Percentiles rank a stretch among this genome's conserved stretches.
Evolutionary conservation across 2,797 vertebrate species (phyloP).

Genomic region (Halcyon leucocephala): DNA sequence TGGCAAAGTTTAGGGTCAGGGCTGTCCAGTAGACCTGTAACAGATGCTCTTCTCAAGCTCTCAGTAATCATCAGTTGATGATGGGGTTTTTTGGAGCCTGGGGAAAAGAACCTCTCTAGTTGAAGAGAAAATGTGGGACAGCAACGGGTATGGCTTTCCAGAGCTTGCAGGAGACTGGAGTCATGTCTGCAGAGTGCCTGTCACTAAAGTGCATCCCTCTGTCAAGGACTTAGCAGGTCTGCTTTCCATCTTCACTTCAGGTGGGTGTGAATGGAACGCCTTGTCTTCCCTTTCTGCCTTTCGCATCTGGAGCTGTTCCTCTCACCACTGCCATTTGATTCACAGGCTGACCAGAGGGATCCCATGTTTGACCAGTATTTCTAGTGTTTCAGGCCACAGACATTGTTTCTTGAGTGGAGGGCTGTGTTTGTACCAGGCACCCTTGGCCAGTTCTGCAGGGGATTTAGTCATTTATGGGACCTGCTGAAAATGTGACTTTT

Average conservation of each 20-base stretch:
- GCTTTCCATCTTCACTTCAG: accelerated
- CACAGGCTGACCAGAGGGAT: not conserved
- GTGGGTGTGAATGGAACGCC: accelerated
- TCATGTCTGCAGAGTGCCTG: not conserved
- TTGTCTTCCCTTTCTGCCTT: accelerated
- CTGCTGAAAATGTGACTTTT: not conserved
- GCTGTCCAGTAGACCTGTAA: no score
- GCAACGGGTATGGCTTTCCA: not conserved
- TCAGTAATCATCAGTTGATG: not conserved
- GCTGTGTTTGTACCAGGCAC: no score
- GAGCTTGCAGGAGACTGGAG: not conserved
- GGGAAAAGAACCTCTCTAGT: not conserved
- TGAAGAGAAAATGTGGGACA: not conserved
- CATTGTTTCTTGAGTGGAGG: not conserved
- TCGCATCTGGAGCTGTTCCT: not conserved
- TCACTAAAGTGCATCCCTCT: accelerated
- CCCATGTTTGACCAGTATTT: no score
- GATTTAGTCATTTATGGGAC: not conserved
- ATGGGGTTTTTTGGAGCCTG: not conserved
- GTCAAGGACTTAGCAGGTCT: not conserved
- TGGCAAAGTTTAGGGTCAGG: no score
- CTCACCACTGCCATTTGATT: accelerated
- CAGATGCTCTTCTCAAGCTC: not conserved
- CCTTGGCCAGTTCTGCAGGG: not conserved
- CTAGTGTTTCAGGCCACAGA: not conserved